phyloP scores from a whole-genome alignment of 2,888 invertebrate genomes.

The Himalopsyche tibetana region DNA sequence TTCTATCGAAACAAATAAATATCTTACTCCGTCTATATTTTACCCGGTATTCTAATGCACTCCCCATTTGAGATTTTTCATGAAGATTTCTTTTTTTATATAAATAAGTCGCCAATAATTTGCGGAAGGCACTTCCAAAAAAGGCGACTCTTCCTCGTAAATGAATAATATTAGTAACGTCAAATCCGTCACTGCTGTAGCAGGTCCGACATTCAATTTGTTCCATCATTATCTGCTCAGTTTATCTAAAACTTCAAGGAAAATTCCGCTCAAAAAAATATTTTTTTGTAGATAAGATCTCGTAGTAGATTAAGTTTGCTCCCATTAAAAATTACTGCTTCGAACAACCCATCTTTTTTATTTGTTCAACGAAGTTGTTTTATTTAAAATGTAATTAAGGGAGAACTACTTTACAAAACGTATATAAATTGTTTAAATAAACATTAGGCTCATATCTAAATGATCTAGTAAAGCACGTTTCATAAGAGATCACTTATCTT shows the following conservation, averaged over 20 bases:
- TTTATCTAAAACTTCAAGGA: conserved; percentile 18
- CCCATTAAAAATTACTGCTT: conserved; percentile 24
- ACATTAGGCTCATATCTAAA: not conserved
- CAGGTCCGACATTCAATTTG: not conserved
- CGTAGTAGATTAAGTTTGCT: not conserved
- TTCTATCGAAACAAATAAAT: too few relatives aligned
- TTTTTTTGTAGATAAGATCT: conserved; percentile 4
- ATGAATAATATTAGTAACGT: not conserved
- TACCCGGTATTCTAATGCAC: too few relatives aligned
- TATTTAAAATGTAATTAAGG: conserved; percentile 31
- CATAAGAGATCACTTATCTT: not conserved
- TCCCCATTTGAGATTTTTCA: too few relatives aligned
- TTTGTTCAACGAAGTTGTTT: not conserved
- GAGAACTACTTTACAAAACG: not conserved
- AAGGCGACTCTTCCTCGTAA: too few relatives aligned
- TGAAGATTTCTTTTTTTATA: too few relatives aligned
- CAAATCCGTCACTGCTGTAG: conserved; percentile 1
- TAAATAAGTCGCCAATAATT: too few relatives aligned
- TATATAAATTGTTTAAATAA: conserved; percentile 2
- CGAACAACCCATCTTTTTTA: not conserved
- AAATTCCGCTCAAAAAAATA: not conserved
- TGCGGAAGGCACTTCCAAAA: too few relatives aligned
- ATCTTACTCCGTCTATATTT: too few relatives aligned
- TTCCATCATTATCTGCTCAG: not conserved
- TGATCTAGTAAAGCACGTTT: conserved; percentile 21